These are phyloP conservation scores for Gopherus flavomarginatus DNA, from an alignment of 2,113 vertebrate genomes.

Conservation along the genomic window DNA sequence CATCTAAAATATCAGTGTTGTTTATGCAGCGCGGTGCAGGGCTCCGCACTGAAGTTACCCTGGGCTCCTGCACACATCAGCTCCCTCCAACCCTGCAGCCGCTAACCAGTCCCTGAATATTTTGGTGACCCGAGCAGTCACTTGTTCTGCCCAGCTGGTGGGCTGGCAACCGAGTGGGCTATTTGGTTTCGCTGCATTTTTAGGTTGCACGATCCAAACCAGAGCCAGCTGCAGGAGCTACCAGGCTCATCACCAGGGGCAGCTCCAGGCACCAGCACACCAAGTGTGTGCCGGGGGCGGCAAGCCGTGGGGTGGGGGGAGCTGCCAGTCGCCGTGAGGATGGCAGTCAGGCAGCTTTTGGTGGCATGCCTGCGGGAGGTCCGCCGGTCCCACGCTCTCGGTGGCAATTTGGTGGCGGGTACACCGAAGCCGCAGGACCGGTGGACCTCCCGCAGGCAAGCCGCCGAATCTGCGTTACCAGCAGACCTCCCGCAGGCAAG, in stretches of 20 bases:
- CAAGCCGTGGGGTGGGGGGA: no score
- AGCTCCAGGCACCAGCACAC: no score
- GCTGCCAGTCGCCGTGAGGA: no score
- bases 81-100: background rate
- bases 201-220: background rate
- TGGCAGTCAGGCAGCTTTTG: no score
- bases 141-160: fast-evolving
- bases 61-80: background rate
- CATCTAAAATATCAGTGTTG: background rate
- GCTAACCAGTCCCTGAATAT: background rate
- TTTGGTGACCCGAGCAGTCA: background rate
- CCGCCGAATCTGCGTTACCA: no score
- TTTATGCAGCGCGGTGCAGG: background rate
- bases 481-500: no score
- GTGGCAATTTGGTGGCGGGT: no score
- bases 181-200: background rate
- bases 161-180: fast-evolving
- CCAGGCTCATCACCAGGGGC: background rate
- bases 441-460: no score
- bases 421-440: no score
- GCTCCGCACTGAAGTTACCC: background rate
- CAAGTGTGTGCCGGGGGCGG: no score
- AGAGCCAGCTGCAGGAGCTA: background rate
- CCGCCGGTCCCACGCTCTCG: no score
- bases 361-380: no score